Conservation (phyloP, 2,888 invertebrate species). For the Chaitophorus viminalis region DNA sequence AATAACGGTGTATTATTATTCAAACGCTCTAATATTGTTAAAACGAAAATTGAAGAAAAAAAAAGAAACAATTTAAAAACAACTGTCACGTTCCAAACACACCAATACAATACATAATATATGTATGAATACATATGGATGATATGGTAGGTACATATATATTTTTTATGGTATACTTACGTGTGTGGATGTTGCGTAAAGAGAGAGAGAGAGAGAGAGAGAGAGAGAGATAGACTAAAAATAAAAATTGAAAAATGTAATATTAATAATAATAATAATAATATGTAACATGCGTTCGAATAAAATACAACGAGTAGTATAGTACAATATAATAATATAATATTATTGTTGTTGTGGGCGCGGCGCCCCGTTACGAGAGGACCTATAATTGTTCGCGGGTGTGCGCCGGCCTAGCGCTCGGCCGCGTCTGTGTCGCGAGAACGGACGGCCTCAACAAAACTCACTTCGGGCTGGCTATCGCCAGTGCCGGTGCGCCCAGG, state of each 20-base stretch:
- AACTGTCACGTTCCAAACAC: background rate
- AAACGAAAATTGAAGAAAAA: background rate
- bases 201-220: background rate
- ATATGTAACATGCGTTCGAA: conserved; percentile 9
- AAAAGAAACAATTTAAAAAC: background rate
- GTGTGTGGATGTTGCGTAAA: too few species aligned
- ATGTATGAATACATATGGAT: background rate
- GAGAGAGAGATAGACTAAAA: background rate
- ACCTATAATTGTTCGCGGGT: conserved; percentile 25
- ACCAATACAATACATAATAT: background rate
- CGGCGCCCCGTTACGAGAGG: conserved; percentile 48
- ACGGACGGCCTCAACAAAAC: conserved; percentile 47
- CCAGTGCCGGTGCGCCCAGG: too few species aligned
- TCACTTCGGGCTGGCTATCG: background rate
- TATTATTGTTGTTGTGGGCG: conserved; percentile 39
- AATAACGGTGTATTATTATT: background rate
- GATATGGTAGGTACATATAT: background rate
- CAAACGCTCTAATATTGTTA: background rate
- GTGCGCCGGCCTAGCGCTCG: conserved; percentile 54
- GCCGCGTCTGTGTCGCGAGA: conserved; percentile 38
- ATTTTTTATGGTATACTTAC: background rate
- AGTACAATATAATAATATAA: too few species aligned
- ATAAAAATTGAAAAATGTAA: background rate
- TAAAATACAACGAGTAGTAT: background rate
- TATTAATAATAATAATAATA: too few species aligned